Base-by-base conservation (phyloP, 2,888 invertebrate genomes). In the Dexiosoma caninum region DNA sequence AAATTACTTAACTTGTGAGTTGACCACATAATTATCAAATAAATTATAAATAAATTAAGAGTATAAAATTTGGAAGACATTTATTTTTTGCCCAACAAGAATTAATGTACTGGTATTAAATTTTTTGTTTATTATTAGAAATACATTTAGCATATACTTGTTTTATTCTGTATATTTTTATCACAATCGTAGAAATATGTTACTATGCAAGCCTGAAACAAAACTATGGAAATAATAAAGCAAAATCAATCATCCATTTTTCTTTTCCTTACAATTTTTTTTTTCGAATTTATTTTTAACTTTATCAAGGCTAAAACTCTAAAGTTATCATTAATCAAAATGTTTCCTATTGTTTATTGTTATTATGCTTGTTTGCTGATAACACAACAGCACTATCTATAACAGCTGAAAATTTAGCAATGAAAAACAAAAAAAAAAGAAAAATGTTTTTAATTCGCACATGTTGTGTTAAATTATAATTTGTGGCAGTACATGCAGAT, bases 401-500 rank as follows among this genome's bases (percentile, higher is more conserved):
- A 32, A 44, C 14, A 51, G 21, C 14, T 27, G 37, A 23, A 27
- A 8, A 30, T 14, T 35, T 23, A 23, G 4, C 19, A 62, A 2
- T 5, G 27, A 35, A 57, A 10, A 10, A 19, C 5, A 32, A 78
- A 62, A 40, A 40, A 2, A 57, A 44, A n/a, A 62, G 6, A 53
- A 40, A 46, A 16, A 46, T 23, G 42, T 16, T 44, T 57, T 23
- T 14, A 44, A 40, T n/a, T n/a, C n/a, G 51, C 55, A 64, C 35
- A 64, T 79, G 78, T 69, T 74, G 69, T 74, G 74, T 69, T 79
- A 79, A 74, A 79, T 74, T 74, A 74, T 69, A 74, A 35, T 64
- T 64, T 64, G 55, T 35, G 35, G 74, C 62, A 78, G 49, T 27
- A 53, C 67, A 21, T 74, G 67, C 67, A 69, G 57, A 12, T 78